Evolutionary conservation across 2,797 vertebrate species (phyloP).

Genomic region (Pangasius macronema): DNA sequence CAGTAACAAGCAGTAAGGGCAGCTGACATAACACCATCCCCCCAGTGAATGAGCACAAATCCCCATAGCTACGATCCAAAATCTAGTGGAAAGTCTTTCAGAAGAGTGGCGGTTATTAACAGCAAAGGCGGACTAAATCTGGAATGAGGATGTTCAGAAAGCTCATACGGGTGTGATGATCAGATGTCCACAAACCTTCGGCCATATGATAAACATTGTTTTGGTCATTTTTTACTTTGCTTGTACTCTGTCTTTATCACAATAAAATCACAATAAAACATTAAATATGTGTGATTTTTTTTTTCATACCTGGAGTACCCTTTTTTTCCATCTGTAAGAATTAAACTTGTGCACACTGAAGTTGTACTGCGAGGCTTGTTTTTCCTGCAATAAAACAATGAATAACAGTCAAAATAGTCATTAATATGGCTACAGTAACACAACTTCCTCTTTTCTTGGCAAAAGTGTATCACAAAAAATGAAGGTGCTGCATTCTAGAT

Average conservation of each 20-base stretch:
- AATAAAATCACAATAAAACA: neutral
- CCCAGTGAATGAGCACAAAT: neutral
- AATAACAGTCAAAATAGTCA: neutral
- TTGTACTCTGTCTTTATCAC: neutral
- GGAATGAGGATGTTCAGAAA: neutral
- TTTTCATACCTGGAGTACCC: conserved; percentile 75
- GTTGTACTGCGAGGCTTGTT: conserved; percentile 69
- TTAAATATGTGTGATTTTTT: neutral
- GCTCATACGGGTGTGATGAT: neutral
- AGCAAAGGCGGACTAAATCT: neutral
- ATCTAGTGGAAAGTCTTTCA: neutral
- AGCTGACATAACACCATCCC: too few species aligned
- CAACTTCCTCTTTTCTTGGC: conserved; percentile 17
- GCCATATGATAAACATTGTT: too few species aligned
- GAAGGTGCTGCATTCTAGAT: too few species aligned
- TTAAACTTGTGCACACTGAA: conserved; percentile 79
- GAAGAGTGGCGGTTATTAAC: neutral
- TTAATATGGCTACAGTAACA: neutral
- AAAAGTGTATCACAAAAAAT: neutral
- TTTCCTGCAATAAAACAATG: conserved; percentile 62
- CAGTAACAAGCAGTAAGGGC: neutral
- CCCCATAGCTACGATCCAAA: neutral
- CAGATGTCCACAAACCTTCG: neutral
- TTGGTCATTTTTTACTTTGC: neutral
- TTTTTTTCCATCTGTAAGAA: conserved; percentile 80